phyloP scores from a whole-genome alignment of 2,797 vertebrate species.

The Ceryle rudis region DNA sequence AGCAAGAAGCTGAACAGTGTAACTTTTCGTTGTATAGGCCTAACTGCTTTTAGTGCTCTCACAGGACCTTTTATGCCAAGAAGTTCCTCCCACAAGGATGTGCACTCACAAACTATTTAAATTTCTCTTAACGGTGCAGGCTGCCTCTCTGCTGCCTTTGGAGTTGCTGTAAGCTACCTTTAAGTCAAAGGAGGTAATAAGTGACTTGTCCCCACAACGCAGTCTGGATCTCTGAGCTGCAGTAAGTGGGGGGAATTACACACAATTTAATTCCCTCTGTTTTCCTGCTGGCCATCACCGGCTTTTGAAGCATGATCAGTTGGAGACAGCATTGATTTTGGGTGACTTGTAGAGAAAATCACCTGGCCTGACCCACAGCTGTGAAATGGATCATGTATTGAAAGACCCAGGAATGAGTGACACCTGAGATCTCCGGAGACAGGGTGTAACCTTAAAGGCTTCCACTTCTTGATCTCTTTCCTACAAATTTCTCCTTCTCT shows the following conservation, averaged over 20 bases:
- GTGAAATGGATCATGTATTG: not conserved
- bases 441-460: not conserved
- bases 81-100: not conserved
- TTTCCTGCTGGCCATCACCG: not conserved
- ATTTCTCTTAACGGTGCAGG: fast-evolving
- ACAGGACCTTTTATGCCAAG: not conserved
- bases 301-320: not conserved
- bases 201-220: not conserved
- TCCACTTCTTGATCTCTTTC: not conserved
- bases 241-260: not conserved
- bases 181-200: not conserved
- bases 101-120: not conserved
- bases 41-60: not conserved
- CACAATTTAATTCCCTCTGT: not conserved
- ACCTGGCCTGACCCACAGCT: not conserved
- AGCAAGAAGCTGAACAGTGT: conserved; percentile 27
- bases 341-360: not conserved
- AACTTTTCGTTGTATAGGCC: not conserved
- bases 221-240: not conserved
- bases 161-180: not conserved
- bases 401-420: not conserved
- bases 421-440: not conserved
- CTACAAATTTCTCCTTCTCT: not conserved
- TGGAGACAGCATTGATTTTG: not conserved
- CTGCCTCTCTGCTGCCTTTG: not conserved